These are phyloP conservation scores for Platycheirus rosarum DNA, from an alignment of 2,888 invertebrate species.

Conservation along the genomic window DNA sequence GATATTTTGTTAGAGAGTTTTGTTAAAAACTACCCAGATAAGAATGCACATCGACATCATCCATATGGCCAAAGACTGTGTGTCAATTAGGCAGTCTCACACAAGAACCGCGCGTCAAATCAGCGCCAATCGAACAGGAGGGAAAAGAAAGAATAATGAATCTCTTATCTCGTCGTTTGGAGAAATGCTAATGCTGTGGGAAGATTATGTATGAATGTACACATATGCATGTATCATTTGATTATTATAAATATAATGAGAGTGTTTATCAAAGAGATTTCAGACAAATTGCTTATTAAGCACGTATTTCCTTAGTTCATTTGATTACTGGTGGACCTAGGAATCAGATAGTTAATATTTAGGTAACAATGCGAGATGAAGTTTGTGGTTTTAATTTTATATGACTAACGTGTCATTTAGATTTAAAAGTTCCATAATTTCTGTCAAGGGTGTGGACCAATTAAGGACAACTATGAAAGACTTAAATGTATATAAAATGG, in stretches of 20 bases:
- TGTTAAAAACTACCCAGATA: slow-evolving; percentile 17
- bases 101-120: slow-evolving; percentile 12
- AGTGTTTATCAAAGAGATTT: neutral
- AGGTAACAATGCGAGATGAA: slow-evolving; percentile 9
- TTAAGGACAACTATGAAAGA: no score
- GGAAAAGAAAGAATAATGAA: neutral
- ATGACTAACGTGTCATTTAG: no score
- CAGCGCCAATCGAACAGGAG: no score
- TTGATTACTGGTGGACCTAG: slow-evolving; percentile 8
- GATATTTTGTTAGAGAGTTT: no score
- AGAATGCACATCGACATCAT: slow-evolving; percentile 1
- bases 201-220: no score
- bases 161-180: neutral
- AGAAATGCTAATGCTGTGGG: neutral
- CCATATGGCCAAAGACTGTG: slow-evolving; percentile 6
- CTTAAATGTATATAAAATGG: no score
- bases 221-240: slow-evolving; percentile 3
- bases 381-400: neutral
- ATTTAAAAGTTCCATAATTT: no score
- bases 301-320: slow-evolving; percentile 7
- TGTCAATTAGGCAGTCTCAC: slow-evolving; percentile 12
- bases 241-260: no score
- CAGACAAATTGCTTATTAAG: neutral
- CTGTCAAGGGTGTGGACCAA: no score
- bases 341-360: slow-evolving; percentile 15